Percentiles rank a stretch among this genome's conserved stretches.
These are phyloP conservation scores for Nannospalax galili DNA, from an alignment of 2,113 vertebrate species.

Conservation along the genomic window DNA sequence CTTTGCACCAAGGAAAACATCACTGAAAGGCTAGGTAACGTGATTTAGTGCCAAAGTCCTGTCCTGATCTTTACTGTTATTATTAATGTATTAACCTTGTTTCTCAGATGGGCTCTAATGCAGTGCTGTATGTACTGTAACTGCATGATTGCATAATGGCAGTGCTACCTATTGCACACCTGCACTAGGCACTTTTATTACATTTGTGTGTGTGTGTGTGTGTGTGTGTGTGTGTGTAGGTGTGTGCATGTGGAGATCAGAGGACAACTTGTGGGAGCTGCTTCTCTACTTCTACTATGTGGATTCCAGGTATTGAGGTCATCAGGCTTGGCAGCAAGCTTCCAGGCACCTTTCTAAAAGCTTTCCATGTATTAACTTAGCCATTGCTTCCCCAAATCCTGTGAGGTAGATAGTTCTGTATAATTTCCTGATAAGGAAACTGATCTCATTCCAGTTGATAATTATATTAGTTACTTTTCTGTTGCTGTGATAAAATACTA, in stretches of 20 bases:
- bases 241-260: not conserved
- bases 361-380: not conserved
- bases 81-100: not conserved
- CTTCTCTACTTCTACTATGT: too few species aligned
- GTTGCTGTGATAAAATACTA: too few species aligned
- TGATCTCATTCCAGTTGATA: not conserved
- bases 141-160: too few species aligned
- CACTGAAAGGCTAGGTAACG: not conserved
- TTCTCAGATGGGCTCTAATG: not conserved
- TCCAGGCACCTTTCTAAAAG: not conserved
- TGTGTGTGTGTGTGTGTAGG: not conserved
- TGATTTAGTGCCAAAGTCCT: not conserved
- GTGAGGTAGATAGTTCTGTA: not conserved
- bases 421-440: slow-evolving; percentile 33
- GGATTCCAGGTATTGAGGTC: too few species aligned
- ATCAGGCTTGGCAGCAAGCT: too few species aligned
- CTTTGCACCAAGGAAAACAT: too few species aligned
- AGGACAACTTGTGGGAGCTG: too few species aligned
- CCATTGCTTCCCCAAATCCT: not conserved
- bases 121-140: too few species aligned
- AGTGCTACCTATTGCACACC: too few species aligned
- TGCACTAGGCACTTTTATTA: not conserved
- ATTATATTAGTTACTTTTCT: too few species aligned
- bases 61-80: not conserved
- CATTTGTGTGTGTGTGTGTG: not conserved